Percentiles rank a stretch among this genome's conserved stretches.
Evolutionary conservation across 2,797 vertebrate genomes (phyloP).

Genomic region (Pampus argenteus): DNA sequence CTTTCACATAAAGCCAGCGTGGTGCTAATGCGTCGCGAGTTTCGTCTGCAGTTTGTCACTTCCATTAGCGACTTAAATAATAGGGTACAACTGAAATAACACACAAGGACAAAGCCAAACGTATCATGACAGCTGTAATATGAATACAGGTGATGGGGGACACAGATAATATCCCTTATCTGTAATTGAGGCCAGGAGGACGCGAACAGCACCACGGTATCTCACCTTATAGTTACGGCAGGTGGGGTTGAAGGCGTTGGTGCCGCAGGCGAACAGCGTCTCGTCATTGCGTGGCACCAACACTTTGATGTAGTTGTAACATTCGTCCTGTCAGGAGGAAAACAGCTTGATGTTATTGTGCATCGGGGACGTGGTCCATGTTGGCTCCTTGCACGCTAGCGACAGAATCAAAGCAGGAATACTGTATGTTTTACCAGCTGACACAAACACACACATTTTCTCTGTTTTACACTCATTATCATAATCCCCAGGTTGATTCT

Average conservation of each 20-base stretch:
- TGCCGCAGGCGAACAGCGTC: constrained; percentile 93
- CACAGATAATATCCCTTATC: constrained; percentile 17
- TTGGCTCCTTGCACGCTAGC: constrained; percentile 15
- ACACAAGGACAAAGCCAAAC: neutral
- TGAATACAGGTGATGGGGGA: too few relatives aligned
- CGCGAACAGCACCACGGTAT: neutral
- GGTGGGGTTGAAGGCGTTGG: constrained; percentile 95
- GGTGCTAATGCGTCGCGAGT: neutral
- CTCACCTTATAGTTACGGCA: constrained; percentile 95
- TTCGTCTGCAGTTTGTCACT: constrained; percentile 15
- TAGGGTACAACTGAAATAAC: neutral
- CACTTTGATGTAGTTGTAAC: constrained; percentile 97
- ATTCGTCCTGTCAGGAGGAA: constrained; percentile 89
- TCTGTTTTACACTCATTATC: constrained; percentile 34
- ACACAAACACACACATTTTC: constrained; percentile 1
- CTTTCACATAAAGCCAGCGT: neutral
- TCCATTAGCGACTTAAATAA: constrained; percentile 15
- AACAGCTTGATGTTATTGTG: constrained; percentile 45
- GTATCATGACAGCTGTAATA: neutral
- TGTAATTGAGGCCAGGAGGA: constrained; percentile 24
- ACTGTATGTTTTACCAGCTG: neutral
- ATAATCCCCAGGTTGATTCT: constrained; percentile 44
- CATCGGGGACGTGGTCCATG: constrained; percentile 16
- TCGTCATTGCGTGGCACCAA: constrained; percentile 90
- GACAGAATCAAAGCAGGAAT: constrained; percentile 27